A percentile compares a stretch with the other conserved stretches of the same genome.
phyloP scores from a whole-genome alignment of 2,113 vertebrate species.

The Puma concolor region DNA sequence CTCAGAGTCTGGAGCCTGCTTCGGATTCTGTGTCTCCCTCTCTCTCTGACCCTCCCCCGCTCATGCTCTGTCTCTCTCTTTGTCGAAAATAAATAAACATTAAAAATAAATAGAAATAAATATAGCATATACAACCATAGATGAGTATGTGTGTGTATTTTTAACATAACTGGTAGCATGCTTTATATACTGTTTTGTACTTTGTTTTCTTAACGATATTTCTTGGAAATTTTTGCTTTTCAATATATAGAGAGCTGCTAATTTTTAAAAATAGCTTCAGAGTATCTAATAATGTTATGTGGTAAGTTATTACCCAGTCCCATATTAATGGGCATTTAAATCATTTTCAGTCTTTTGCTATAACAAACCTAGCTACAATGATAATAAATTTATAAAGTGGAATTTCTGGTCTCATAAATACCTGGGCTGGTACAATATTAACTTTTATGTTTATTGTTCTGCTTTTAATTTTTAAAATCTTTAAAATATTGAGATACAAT shows the following conservation, averaged over 20 bases:
- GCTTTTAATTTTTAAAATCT: not conserved
- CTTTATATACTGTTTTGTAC: not conserved
- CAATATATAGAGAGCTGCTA: not conserved
- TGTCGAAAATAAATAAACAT: too few species aligned
- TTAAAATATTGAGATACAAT: not conserved
- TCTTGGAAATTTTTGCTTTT: conserved; percentile 13
- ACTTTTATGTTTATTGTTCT: conserved; percentile 15
- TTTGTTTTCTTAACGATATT: conserved; percentile 3
- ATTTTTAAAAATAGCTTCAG: not conserved
- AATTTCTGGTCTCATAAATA: not conserved
- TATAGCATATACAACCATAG: not conserved
- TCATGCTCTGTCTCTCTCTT: too few species aligned
- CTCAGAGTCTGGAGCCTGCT: too few species aligned
- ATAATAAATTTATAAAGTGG: not conserved
- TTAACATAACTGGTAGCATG: not conserved
- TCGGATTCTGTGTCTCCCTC: too few species aligned
- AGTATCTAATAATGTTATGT: not conserved
- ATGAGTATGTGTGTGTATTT: not conserved
- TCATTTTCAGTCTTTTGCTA: not conserved
- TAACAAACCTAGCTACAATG: not conserved
- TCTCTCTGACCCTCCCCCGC: too few species aligned
- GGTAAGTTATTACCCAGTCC: not conserved
- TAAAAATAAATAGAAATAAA: not conserved
- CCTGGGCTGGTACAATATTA: not conserved
- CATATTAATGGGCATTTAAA: not conserved